Percentiles rank a stretch among this genome's conserved stretches.
phyloP scores from a whole-genome alignment of 2,113 vertebrate genomes.

The Larimichthys polyactis region DNA sequence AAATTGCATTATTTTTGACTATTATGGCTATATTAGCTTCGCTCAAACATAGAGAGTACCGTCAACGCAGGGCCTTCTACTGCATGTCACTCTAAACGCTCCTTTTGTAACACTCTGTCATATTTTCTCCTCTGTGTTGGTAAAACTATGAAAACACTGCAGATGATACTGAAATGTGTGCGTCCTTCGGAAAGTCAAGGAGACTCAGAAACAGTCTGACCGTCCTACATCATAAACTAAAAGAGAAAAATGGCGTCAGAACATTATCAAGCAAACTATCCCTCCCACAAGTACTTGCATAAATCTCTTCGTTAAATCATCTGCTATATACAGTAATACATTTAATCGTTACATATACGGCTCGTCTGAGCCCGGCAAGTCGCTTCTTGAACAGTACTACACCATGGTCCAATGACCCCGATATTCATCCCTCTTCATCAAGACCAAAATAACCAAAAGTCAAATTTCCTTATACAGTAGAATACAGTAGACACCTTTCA shows the following conservation, averaged over 20 bases:
- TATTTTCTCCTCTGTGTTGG: neutral
- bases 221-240: constrained; percentile 25
- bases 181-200: constrained; percentile 30
- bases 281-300: constrained; percentile 72
- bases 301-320: constrained; percentile 78
- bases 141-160: constrained; percentile 18
- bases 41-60: constrained; percentile 5
- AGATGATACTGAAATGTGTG: constrained; percentile 38
- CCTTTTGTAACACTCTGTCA: constrained; percentile 4
- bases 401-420: constrained; percentile 39
- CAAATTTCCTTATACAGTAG: constrained; percentile 59
- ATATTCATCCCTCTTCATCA: constrained; percentile 29
- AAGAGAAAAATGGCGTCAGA: constrained; percentile 37
- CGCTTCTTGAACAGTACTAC: constrained; percentile 48
- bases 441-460: constrained; percentile 46
- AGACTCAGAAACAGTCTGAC: constrained; percentile 27
- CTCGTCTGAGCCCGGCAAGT: constrained; percentile 39
- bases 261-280: constrained; percentile 46
- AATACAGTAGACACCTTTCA: constrained; percentile 73
- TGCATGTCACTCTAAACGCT: constrained; percentile 21
- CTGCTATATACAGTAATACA: constrained; percentile 77
- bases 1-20: constrained; percentile 50
- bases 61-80: constrained; percentile 1
- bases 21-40: constrained; percentile 60
- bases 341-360: constrained; percentile 45